Evolutionary conservation across 2,888 invertebrate genomes (phyloP), one percentile per base, ranked within the genome.

Genomic region (Phyllotreta cruciferae): DNA sequence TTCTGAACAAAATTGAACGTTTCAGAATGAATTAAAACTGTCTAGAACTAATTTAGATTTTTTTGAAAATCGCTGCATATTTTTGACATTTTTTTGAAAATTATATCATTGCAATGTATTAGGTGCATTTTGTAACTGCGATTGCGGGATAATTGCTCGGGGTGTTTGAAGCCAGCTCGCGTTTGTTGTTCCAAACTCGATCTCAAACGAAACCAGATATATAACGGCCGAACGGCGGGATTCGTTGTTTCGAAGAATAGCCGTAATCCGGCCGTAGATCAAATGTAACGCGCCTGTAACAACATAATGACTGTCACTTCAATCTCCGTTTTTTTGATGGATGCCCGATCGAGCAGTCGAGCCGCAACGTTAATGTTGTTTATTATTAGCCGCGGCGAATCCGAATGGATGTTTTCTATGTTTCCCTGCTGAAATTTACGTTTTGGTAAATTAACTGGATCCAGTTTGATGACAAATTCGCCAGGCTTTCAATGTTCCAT

Each of bases 251-350:
- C 77, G 73, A 73, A 71, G 75, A 74, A 75, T 71, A 70, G 73
- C 70, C 71, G 73, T 74, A 74, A 76, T 73, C 71, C 74, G 71
- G 74, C 71, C 72, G 73, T 78, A 78, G 74, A 78, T 79, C 79
- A 79, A 79, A 79, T 78, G 77, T 75, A 74, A 73, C 74, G 74
- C 78, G 80, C 78, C 80, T 80, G 80, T 74, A 79, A 79, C 75
- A 80, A 80, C 78, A 80, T 74, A 80, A 79, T 78, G 78, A 78
- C 76, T 80, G 80, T 79, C 79, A 78, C 79, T 78, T 78, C 78
- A 77, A 78, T 76, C 72, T 73, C 67, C 66, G 68, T 72, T 70
- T 24, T 24, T 71, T 73, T 78, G 77, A 77, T 75, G 73, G 72
- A 77, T 76, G 75, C 66, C 70, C 69, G 71, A 71, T 71, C 50